Evolutionary conservation across 2,888 invertebrate species (phyloP), one percentile per base, ranked within the genome.

Genomic region (Vannuccia rotundouncinata): DNA sequence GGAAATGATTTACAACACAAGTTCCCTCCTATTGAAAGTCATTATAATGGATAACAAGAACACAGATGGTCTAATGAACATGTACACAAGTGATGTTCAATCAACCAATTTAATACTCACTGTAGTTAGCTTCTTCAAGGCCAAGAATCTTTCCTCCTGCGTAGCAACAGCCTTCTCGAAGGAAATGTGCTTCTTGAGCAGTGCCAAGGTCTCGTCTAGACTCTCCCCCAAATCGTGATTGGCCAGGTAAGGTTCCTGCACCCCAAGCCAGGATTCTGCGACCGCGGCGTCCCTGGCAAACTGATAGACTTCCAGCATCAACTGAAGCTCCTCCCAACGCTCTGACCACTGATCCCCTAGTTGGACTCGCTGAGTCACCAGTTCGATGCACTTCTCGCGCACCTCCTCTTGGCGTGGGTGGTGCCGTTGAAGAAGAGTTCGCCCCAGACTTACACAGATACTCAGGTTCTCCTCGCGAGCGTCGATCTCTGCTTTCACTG

Each of bases 181-280:
- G 83, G 98, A 97, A 90, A 99, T 99, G 90, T 99, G 99, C 89
- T 99, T 99, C 91, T 99, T 99, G 85, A 99, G 96, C 83, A 99
- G 91, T 87, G 94, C 95, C 27, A 81, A n/a, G 0, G 81, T 82
- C 31, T 81, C 81, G 30, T 81, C 81, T 1, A 81, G 81, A 10
- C 74, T 79, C 31, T 30, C 73, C 81, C 98, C 98, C 84, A 96
- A 90, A 90, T 98, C 98, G 84, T 93, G 92, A 83, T 95, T 95
- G 91, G 94, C 92, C 81, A 99, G 92, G 90, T 99, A 99, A 29
- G 99, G 97, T 90, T 99, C 98, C 89, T 99, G 99, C 81, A 98
- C 98, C 84, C 96, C 93, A 84, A 99, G 91, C 99, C 99, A 99
- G 28, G 95, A 95, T 89, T 99, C 99, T 28, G 99, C 99, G 82